Evolutionary conservation across 2,797 vertebrate species (phyloP), one percentile per base, ranked within the genome.

Genomic region (Coracias cyanogaster): DNA sequence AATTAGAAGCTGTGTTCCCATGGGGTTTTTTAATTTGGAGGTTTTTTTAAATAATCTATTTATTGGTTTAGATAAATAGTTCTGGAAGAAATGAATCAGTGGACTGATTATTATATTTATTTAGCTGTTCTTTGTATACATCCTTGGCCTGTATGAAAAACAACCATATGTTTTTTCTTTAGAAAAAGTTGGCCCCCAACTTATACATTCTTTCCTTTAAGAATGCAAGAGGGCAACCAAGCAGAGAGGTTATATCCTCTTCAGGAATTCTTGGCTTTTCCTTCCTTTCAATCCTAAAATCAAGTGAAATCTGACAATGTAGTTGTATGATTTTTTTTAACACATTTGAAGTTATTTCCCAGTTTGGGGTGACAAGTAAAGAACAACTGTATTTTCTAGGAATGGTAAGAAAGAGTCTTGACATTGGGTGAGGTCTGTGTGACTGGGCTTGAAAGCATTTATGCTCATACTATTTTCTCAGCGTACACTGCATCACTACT

Each of bases 181-280:
- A 73, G 77, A 83, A 95, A 89, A 51, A 70, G 15, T 70, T 93
- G 73, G 48, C 82, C 57, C 49, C 51, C 0, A 0, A 65, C 20
- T 89, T 81, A 51, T 33, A 61, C 58, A 62, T 97, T 96, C 88
- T 91, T 93, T 85, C 49, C 83, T 83, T 95, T 69, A 88, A 86
- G 79, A 81, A 91, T 94, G 79, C 61, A 72, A 51, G 58, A 96
- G 45, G 71, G 86, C 67, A 90, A 87, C 61, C 49, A 89, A 95
- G 62, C 76, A 91, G 43, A 55, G 84, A 90, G 69, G 81, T 94
- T 96, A 87, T 79, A 90, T 73, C 31, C 74, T 86, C 61, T 60
- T 77, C 52, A 87, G 81, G 86, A 96, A 89, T 96, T 89, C 45
- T 77, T 48, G 37, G 25, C 18, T 82, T 85, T 95, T 94, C 64